A percentile compares a stretch with the other conserved stretches of the same genome.
Conservation (phyloP, 2,113 vertebrate genomes). For the Myrmecophaga tridactyla region DNA sequence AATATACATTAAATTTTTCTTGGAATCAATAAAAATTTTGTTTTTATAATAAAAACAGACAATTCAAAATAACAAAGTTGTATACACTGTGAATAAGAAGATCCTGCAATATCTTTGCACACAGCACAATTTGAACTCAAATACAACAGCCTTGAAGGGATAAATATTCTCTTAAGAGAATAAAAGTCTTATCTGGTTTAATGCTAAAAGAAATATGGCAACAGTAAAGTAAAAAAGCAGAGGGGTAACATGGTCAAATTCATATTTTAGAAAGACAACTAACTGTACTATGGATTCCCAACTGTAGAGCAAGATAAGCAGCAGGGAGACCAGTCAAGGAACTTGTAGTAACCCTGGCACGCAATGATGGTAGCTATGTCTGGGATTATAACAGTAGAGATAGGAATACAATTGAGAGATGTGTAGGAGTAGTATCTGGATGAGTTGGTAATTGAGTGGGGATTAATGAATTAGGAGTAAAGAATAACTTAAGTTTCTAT, state of each 20-base stretch:
- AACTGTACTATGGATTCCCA: neutral
- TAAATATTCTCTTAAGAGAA: neutral
- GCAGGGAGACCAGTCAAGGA: neutral
- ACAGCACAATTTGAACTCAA: no score
- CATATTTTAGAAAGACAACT: neutral
- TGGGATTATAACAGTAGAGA: neutral
- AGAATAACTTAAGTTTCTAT: neutral
- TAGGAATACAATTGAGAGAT: neutral
- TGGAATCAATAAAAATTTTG: neutral
- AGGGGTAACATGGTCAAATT: neutral
- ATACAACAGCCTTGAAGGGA: no score
- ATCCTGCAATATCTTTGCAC: neutral
- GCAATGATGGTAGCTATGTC: neutral
- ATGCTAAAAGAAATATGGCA: neutral
- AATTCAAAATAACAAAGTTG: neutral
- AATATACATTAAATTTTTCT: neutral
- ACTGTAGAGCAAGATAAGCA: neutral
- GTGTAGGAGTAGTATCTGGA: neutral
- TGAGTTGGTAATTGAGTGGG: neutral
- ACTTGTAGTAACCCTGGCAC: neutral
- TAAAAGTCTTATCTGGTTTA: neutral
- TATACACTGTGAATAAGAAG: neutral
- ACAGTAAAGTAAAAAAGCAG: neutral
- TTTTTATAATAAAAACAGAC: neutral
- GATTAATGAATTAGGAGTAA: neutral